A percentile compares a stretch with the other conserved stretches of the same genome.
These are phyloP conservation scores for Accipiter badius DNA, from an alignment of 2,797 vertebrate genomes.

Conservation along the genomic window DNA sequence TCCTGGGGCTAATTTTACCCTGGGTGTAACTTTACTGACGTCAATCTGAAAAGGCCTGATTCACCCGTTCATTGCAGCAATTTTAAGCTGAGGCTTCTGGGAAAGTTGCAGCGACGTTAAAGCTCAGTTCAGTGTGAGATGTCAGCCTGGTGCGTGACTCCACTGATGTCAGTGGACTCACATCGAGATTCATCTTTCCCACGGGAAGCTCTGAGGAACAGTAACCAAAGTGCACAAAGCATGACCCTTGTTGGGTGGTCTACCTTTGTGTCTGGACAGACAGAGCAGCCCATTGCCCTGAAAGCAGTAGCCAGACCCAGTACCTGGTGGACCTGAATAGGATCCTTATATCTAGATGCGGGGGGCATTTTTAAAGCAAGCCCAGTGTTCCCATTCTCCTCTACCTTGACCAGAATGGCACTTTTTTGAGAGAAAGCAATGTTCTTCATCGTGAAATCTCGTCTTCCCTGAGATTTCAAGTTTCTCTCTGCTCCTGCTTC, in stretches of 20 bases:
- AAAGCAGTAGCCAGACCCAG: not conserved
- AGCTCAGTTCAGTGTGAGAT: not conserved
- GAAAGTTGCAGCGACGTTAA: not conserved
- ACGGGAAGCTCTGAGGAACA: not conserved
- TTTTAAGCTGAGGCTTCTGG: not conserved
- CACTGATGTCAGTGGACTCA: not conserved
- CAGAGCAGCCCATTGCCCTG: not conserved
- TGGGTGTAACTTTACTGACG: not conserved
- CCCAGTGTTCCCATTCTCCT: not conserved
- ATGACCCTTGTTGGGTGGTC: not conserved
- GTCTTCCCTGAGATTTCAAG: not conserved
- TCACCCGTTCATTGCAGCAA: not conserved
- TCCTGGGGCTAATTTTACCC: conserved; percentile 1
- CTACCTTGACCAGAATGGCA: not conserved
- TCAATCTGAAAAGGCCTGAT: not conserved
- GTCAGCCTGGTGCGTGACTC: not conserved
- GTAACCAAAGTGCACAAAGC: not conserved
- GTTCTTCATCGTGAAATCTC: not conserved
- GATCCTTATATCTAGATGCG: not conserved
- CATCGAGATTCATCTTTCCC: not conserved
- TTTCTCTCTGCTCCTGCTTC: not conserved
- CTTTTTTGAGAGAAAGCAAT: not conserved
- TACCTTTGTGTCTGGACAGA: not conserved
- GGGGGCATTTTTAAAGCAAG: not conserved
- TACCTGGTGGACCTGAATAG: not conserved